Percentiles rank a stretch among this genome's conserved stretches.
phyloP scores from a whole-genome alignment of 2,797 vertebrate genomes.

The Botia almorhae region DNA sequence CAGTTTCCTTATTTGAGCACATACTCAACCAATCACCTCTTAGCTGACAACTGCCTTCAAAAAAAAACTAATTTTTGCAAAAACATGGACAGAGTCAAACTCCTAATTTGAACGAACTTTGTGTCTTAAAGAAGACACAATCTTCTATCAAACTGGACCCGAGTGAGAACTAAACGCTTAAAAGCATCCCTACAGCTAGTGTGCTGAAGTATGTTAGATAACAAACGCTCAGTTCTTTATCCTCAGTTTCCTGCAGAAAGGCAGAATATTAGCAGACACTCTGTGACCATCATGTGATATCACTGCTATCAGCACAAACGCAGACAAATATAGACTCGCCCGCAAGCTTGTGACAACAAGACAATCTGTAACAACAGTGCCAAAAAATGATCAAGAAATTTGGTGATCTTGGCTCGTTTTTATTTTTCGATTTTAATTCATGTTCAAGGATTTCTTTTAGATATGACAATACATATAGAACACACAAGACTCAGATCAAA shows the following conservation, averaged over 20 bases:
- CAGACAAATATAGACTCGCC: constrained; percentile 74
- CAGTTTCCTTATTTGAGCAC: not conserved
- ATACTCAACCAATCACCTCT: not conserved
- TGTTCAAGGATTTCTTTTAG: not conserved
- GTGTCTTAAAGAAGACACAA: too few species aligned
- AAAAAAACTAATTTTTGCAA: too few species aligned
- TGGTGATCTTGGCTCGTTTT: not conserved
- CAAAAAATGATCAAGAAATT: constrained; percentile 32
- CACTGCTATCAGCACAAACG: constrained; percentile 69
- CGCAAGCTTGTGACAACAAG: constrained; percentile 59
- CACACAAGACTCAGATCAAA: not conserved
- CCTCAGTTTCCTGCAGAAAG: constrained; percentile 37
- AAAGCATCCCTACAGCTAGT: constrained; percentile 20
- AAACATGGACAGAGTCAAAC: too few species aligned
- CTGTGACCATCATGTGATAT: constrained; percentile 78
- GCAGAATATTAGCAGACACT: constrained; percentile 50
- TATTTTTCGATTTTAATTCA: too few species aligned
- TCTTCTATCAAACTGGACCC: not conserved
- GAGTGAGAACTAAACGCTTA: not conserved
- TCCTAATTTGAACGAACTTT: too few species aligned
- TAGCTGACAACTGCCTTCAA: too few species aligned
- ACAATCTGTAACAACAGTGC: constrained; percentile 43
- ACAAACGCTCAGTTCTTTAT: constrained; percentile 38
- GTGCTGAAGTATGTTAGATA: constrained; percentile 31
- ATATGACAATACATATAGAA: not conserved